Base-by-base conservation (phyloP, 2,888 invertebrate genomes). In the Erynnis tages region DNA sequence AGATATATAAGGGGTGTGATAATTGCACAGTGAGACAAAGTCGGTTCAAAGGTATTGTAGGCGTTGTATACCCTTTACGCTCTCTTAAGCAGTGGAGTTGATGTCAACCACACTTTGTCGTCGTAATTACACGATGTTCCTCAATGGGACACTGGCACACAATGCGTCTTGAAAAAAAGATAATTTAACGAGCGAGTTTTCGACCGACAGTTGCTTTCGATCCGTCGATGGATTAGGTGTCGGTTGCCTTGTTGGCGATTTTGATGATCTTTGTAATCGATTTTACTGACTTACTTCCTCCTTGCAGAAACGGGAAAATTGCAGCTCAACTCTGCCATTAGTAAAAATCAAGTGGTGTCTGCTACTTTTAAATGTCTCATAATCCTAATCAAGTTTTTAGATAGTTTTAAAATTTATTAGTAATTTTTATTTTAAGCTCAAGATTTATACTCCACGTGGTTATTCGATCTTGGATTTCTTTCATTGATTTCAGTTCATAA, bases 11-110 rank as follows among this genome's bases (percentile, higher is more conserved):
- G 81, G 86, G 87, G 86, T 83, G 86, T 86, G 70, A 84, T 88
- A 87, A 88, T 88, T 86, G 79, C 79, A 69, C 73, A 75, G 76
- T 73, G 85, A 86, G 84, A 88, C 87, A 88, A 88, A 87, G 86
- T 88, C 79, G 73, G 69, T 69, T 82, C 85, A 83, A 82, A 85
- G 79, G 77, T 58, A 87, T 88, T 87, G 87, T 87, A 72, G 68
- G 76, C 63, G 71, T 75, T 80, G 76, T 82, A 82, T 79, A 76
- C 76, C 77, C 71, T 70, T 79, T 73, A 82, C 84, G 81, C 81
- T 63, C 79, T 71, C 87, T 88, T 86, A 80, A 85, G 73, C 81
- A 78, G 74, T 80, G 66, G 75, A 88, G 88, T 78, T 68, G 77
- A 72, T 68, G 76, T 76, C 78, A 79, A 71, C 76, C 75, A 67